Percentiles rank a stretch among this genome's conserved stretches.
phyloP scores from a whole-genome alignment of 2,888 invertebrate species.

The Aproaerema taeniolella region DNA sequence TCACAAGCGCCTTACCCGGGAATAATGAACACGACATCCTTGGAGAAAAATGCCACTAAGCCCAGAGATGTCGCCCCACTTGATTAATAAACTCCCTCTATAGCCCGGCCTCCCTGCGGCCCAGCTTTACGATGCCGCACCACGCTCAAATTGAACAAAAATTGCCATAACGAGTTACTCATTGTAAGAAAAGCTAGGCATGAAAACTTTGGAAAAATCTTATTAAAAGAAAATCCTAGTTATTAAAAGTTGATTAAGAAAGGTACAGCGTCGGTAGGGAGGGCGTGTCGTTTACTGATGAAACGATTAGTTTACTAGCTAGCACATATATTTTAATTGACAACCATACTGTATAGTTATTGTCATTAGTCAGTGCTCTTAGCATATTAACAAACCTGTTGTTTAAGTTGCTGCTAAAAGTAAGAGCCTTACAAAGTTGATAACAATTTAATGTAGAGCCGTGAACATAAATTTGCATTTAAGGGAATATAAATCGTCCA shows the following conservation, averaged over 20 bases:
- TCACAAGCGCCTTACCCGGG: slow-evolving; percentile 56
- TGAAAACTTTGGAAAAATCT: slow-evolving; percentile 3
- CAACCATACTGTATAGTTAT: too few relatives aligned
- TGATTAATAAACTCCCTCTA: slow-evolving; percentile 64
- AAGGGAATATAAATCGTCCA: not conserved
- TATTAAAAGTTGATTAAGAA: slow-evolving; percentile 15
- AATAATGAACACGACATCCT: slow-evolving; percentile 66
- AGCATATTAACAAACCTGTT: too few relatives aligned
- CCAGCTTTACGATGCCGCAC: slow-evolving; percentile 33
- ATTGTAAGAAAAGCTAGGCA: slow-evolving; percentile 9
- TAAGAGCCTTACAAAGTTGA: too few relatives aligned
- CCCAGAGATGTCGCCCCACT: slow-evolving; percentile 47
- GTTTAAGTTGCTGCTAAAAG: too few relatives aligned
- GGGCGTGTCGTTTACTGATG: too few relatives aligned
- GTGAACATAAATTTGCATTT: not conserved
- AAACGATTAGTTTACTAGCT: too few relatives aligned
- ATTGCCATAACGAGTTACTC: slow-evolving; percentile 15
- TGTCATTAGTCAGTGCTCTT: too few relatives aligned
- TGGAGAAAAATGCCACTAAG: slow-evolving; percentile 64
- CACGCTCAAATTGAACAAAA: slow-evolving; percentile 34
- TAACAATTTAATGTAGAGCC: not conserved
- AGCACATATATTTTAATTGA: too few relatives aligned
- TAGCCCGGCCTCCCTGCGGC: slow-evolving; percentile 26
- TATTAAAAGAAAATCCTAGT: slow-evolving; percentile 1
- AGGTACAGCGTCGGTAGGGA: too few relatives aligned